phyloP scores from a whole-genome alignment of 2,888 invertebrate species.

The Vanessa cardui region DNA sequence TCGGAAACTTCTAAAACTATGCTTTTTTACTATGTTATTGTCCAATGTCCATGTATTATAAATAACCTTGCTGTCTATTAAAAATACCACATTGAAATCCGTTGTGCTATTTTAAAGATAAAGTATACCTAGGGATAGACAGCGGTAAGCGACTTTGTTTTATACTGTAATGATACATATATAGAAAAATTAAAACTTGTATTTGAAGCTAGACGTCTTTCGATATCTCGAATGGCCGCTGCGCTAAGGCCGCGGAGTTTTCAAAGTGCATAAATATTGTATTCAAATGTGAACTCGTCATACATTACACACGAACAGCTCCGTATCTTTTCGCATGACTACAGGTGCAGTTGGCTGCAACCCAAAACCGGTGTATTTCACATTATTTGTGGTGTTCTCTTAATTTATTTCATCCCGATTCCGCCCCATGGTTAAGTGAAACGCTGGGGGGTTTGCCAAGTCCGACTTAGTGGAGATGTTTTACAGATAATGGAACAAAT shows the following conservation, averaged over 20 bases:
- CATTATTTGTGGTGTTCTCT: slow-evolving; percentile 35
- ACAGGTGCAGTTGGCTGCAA: slow-evolving; percentile 30
- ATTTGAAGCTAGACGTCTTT: too few relatives aligned
- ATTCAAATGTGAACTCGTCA: background rate
- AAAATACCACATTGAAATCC: too few relatives aligned
- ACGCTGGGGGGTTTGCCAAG: slow-evolving; percentile 16
- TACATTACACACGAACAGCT: slow-evolving; percentile 3
- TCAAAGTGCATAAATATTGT: background rate
- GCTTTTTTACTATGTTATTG: too few relatives aligned
- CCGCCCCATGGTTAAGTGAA: slow-evolving; percentile 32
- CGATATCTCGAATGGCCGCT: background rate
- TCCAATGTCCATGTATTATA: too few relatives aligned
- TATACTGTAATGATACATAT: too few relatives aligned
- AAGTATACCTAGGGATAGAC: too few relatives aligned
- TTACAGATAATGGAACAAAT: slow-evolving; percentile 29
- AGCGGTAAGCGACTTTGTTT: too few relatives aligned
- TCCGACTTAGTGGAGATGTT: slow-evolving; percentile 22
- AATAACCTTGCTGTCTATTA: too few relatives aligned
- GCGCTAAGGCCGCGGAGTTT: background rate
- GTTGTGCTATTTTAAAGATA: too few relatives aligned
- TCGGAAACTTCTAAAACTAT: too few relatives aligned
- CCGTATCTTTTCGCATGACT: slow-evolving; percentile 21
- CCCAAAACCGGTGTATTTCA: slow-evolving; percentile 34
- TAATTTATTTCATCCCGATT: slow-evolving; percentile 34
- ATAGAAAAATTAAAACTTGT: too few relatives aligned